A percentile compares a stretch with the other conserved stretches of the same genome.
Conservation (phyloP, 2,888 invertebrate genomes). For the Metallyticus violacea region DNA sequence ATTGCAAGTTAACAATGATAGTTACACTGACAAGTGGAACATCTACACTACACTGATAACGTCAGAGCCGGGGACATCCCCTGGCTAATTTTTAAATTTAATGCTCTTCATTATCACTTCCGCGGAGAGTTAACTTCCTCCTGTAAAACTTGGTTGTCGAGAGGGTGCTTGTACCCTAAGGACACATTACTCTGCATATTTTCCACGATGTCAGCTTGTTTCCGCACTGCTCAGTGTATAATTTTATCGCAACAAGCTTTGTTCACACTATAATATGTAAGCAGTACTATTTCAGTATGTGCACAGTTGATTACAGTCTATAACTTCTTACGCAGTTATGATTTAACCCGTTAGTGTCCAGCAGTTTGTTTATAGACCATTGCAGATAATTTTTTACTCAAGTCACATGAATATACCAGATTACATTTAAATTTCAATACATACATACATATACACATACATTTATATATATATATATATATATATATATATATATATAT, state of each 20-base stretch:
- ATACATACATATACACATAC: too few relatives aligned
- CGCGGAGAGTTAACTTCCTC: background rate
- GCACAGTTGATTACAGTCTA: too few relatives aligned
- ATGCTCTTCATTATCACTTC: background rate
- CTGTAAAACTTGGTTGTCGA: background rate
- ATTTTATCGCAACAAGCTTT: background rate
- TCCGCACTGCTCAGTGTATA: background rate
- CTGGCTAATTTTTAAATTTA: background rate
- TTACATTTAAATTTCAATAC: too few relatives aligned
- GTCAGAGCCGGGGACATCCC: background rate
- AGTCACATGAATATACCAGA: too few relatives aligned
- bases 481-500: too few relatives aligned
- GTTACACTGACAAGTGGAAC: background rate
- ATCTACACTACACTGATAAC: background rate
- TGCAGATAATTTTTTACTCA: too few relatives aligned
- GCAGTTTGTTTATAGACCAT: too few relatives aligned
- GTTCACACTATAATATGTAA: background rate
- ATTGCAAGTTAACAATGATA: background rate
- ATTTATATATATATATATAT: too few relatives aligned
- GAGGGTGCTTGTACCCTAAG: background rate
- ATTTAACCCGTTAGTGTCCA: too few relatives aligned
- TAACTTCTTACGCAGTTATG: too few relatives aligned
- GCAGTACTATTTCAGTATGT: background rate
- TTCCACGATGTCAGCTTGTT: background rate
- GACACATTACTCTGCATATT: background rate